Evolutionary conservation across 2,113 vertebrate genomes (phyloP).

Genomic region (Marcusenius ussheri): DNA sequence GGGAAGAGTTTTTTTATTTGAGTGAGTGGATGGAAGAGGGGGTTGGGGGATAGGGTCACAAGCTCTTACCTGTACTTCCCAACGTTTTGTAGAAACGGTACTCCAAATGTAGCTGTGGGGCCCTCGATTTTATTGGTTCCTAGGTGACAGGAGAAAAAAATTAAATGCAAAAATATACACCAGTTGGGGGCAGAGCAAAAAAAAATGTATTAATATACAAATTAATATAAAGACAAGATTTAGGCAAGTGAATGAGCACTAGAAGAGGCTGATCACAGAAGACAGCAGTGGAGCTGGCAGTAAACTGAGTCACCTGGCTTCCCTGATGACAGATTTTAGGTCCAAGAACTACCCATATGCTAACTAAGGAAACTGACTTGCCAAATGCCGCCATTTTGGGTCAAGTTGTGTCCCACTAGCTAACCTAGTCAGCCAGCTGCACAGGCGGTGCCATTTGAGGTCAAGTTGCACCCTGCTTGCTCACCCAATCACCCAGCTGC

Average conservation of each 20-base stretch:
- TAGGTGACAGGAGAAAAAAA: constrained; percentile 42
- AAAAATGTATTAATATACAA: neutral
- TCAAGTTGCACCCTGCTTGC: neutral
- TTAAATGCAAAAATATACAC: neutral
- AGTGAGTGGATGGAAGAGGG: neutral
- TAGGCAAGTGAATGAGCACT: neutral
- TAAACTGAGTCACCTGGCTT: neutral
- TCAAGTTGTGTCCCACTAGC: neutral
- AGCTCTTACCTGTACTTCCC: constrained; percentile 63
- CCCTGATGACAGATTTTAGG: neutral
- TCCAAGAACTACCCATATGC: neutral
- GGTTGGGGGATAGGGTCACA: neutral
- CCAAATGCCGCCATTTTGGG: neutral
- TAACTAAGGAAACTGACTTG: neutral
- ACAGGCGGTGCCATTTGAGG: neutral
- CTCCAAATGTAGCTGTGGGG: constrained; percentile 94
- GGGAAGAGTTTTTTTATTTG: neutral
- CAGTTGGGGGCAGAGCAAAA: neutral
- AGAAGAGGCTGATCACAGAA: neutral
- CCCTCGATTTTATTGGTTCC: constrained; percentile 96
- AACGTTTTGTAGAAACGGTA: constrained; percentile 98
- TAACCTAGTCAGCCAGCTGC: neutral
- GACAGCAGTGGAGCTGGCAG: neutral
- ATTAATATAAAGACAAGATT: neutral
- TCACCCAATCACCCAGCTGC: neutral